Base-by-base conservation (phyloP, 2,888 invertebrate species). In the Allolobophora icterica region DNA sequence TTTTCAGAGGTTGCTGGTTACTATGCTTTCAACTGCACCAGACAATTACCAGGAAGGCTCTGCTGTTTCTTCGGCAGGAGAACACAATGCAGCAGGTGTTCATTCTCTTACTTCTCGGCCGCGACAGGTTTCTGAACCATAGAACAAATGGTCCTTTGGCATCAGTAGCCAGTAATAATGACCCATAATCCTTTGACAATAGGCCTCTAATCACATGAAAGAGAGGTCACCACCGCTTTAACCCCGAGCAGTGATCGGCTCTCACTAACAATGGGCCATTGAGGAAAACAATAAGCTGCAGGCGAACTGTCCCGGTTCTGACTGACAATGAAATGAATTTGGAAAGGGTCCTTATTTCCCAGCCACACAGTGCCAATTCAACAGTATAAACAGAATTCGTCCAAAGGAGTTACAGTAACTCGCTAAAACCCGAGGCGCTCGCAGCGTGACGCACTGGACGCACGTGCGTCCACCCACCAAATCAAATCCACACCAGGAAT, bases 11-110 rank as follows among this genome's bases (percentile, higher is more conserved):
- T 71, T 71, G 71, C 71, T 8, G 8, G 8, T 71, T 11, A 71
- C 5, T n/a, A 2, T 71, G n/a, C 1, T n/a, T 71, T 71, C 8
- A 30, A 71, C 6, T 30, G 71, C 8, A 17, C 71, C n/a, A 71
- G 71, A 71, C 71, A 71, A 71, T 71, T 71, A 71, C 71, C 71
- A 71, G 71, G 71, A 71, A n/a, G 71, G n/a, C 71, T 71, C n/a
- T 71, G n/a, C 11, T 71, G n/a, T 71, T 71, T 71, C 71, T 71
- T n/a, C n/a, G 11, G 0, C 0, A n/a, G 0, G n/a, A 71, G n/a
- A n/a, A 30, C 71, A 71, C 71, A 71, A 71, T n/a, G 71, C 30
- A 71, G 71, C 71, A 71, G 71, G 71, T 71, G 71, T 71, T 71
- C 71, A n/a, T n/a, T 71, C 30, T 71, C 71, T 71, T n/a, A 71